These are phyloP conservation scores for Onthophagus sagittarius DNA, from an alignment of 2,888 invertebrate species.

Conservation along the genomic window DNA sequence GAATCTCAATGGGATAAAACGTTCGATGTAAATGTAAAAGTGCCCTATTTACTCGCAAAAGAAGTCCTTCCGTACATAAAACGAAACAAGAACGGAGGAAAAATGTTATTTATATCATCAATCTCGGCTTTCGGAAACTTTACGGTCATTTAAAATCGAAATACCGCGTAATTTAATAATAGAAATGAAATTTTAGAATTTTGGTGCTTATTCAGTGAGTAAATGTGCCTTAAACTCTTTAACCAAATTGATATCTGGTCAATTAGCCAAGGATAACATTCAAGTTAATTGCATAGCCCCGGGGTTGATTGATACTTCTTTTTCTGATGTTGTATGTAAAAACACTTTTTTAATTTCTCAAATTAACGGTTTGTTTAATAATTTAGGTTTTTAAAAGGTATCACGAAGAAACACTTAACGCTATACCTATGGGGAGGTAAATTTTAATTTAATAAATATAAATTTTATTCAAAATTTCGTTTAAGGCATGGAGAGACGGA, in stretches of 20 bases:
- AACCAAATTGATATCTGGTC: conserved; percentile 73
- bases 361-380: neutral
- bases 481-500: conserved; percentile 56
- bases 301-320: conserved; percentile 87
- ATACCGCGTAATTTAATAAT: neutral
- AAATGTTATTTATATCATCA: conserved; percentile 84
- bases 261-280: conserved; percentile 77
- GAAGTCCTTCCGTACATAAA: conserved; percentile 78
- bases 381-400: conserved; percentile 27
- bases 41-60: conserved; percentile 81
- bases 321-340: conserved; percentile 68
- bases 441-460: neutral
- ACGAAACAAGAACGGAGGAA: conserved; percentile 71
- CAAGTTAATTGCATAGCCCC: conserved; percentile 92
- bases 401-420: conserved; percentile 39
- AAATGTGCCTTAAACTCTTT: conserved; percentile 90
- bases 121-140: conserved; percentile 67
- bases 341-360: too few relatives aligned
- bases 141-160: neutral
- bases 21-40: conserved; percentile 92
- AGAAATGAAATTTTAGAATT: conserved; percentile 54
- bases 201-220: conserved; percentile 89
- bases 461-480: neutral
- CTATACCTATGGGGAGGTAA: conserved; percentile 51
- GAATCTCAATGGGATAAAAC: conserved; percentile 92